Conservation (phyloP, 1,140 invertebrate species). For the Tetramorium alpestre region DNA sequence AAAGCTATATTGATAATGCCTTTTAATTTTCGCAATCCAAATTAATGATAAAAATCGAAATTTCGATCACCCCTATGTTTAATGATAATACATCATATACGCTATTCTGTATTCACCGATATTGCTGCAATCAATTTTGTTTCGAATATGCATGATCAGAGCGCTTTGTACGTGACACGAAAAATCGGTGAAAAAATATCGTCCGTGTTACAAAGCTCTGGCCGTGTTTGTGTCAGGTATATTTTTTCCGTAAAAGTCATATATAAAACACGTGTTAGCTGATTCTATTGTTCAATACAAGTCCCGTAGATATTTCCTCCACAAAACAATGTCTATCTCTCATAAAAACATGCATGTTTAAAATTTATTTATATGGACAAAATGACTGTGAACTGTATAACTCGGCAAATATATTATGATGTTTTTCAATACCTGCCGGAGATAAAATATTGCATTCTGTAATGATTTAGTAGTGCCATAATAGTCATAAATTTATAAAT, state of each 20-base stretch:
- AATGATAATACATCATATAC: conserved; percentile 2
- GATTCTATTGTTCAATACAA: conserved; percentile 39
- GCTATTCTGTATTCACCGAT: conserved; percentile 30
- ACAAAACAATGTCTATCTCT: conserved; percentile 1
- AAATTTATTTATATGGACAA: not conserved
- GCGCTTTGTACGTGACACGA: conserved; percentile 46
- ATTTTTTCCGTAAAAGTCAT: conserved; percentile 41
- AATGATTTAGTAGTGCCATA: not conserved
- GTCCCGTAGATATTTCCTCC: conserved; percentile 21
- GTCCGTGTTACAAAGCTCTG: not conserved
- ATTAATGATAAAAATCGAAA: conserved; percentile 10
- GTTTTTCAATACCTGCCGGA: not conserved
- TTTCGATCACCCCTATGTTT: not conserved
- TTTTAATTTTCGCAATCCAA: not conserved
- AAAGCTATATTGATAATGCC: not conserved
- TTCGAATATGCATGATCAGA: conserved; percentile 43
- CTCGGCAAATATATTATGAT: not conserved
- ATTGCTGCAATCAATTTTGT: conserved; percentile 41
- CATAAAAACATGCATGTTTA: not conserved
- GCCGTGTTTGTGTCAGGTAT: conserved; percentile 8
- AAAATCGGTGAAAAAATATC: conserved; percentile 47
- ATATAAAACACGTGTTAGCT: conserved; percentile 1
- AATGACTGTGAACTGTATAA: not conserved
- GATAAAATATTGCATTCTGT: not conserved
- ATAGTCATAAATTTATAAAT: not conserved